Evolutionary conservation across 2,113 vertebrate genomes (phyloP).

Genomic region (Scolopax mira): DNA sequence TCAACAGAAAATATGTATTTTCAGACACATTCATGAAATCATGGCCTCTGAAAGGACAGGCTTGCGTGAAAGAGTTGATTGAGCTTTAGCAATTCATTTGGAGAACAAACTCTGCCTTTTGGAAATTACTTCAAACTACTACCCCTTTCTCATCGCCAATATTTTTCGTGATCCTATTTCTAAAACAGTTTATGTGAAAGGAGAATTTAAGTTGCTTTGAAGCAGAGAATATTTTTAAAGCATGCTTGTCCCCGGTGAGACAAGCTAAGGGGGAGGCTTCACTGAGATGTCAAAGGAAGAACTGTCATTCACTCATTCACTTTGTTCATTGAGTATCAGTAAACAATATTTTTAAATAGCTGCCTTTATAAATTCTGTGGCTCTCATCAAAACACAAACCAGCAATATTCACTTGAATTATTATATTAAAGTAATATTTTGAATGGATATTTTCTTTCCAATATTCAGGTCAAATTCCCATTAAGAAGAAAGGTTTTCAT

Average conservation of each 20-base stretch:
- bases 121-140: background rate
- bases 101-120: background rate
- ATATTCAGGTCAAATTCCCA: slow-evolving; percentile 58
- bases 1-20: background rate
- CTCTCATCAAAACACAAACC: background rate
- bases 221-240: background rate
- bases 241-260: accelerated
- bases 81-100: background rate
- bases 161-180: background rate
- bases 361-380: background rate
- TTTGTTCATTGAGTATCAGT: background rate
- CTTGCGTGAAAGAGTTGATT: background rate
- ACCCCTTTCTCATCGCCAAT: background rate
- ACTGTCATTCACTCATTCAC: background rate
- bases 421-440: background rate
- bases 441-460: background rate
- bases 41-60: background rate
- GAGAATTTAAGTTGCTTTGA: background rate
- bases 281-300: background rate
- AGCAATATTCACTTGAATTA: background rate
- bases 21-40: background rate
- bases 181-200: background rate
- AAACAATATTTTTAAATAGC: background rate
- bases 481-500: slow-evolving; percentile 2
- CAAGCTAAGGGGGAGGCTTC: background rate